Base-by-base conservation (phyloP, 2,113 vertebrate species). In the Brachypteracias leptosomus region DNA sequence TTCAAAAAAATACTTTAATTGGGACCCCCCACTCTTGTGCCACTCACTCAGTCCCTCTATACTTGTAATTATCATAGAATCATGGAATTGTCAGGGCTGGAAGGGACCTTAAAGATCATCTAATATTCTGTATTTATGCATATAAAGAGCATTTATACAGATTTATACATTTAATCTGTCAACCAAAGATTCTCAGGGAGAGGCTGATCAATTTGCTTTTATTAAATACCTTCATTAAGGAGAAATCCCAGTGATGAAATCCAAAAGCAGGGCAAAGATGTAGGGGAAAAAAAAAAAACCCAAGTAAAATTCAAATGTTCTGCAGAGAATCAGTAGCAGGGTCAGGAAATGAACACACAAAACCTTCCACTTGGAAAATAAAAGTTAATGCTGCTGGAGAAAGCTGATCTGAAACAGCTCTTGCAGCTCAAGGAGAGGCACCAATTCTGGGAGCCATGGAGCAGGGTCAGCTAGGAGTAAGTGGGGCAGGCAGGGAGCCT, bases 261-360 rank as follows among this genome's bases (percentile, higher is more conserved):
- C n/a, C 10, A 36, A 40, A 78, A 88, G 46, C 14, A 25, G 33
- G 51, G 46, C 28, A 55, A 74, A 62, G 67, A 70, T 29, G 40
- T 66, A 72, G 66, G 51, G 81, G n/a, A 19, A 28, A 77, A 76
- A 70, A 58, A 62, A 49, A 55, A 55, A 55, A 21, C 20, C 42
- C 42, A 11, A 71, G 68, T 61, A 2, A 67, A 83, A 40, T 9
- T 36, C 35, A 92, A 93, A 49, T 25, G 38, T 42, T 79, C 81
- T 70, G 81, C 65, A 89, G 66, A 57, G 71, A n/a, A 38, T 93
- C 71, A 65, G 80, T 54, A 89, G 72, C 66, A 7, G 16, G 16
- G 51, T 91, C 89, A 94, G 92, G 85, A 92, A 94, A 95, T 89
- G 40, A 94, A 70, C 40, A 85, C 72, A 92, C 62, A 70, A 74